Evolutionary conservation across 2,113 vertebrate species (phyloP), one percentile per base, ranked within the genome.

Genomic region (Rattus rattus): DNA sequence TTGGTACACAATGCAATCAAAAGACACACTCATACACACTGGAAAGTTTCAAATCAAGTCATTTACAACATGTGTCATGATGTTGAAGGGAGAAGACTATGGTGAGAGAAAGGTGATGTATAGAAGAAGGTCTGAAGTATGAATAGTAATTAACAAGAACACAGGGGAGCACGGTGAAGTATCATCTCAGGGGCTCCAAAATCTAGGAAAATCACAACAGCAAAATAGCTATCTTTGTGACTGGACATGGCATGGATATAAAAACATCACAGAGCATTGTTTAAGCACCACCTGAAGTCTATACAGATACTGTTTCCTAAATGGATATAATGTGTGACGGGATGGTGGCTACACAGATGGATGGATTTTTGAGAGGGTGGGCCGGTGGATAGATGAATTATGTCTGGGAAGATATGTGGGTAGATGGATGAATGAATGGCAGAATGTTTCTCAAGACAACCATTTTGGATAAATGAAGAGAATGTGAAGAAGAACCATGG

Each of bases 391-490:
- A 7, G 28, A 63, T 26, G 19, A 26, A n/a, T 63, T 75, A 17
- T 77, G 1, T 3, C 9, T 36, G 7, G 39, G 33, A 49, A 52
- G 7, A 24, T 52, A 26, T 56, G 39, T 77, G 28, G 61, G 12
- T 14, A 26, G 22, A 26, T 39, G 80, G 20, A 39, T 61, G 20
- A 20, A 12, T 39, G 54, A 6, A 39, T 39, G 39, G 24, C 65
- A 36, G 2, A 30, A 33, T 75, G 79, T 16, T 47, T 63, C 65
- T 36, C 70, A 63, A 49, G 17, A 90, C 10, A 84, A n/a, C 33
- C 30, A 59, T 19, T 88, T 14, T 79, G 30, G 54, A 95, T 90
- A n/a, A 76, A 63, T 84, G 30, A 92, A 96, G 49, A 94, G n/a
- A 3, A 20, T 76, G 0, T 52, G 54, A 85, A 94, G 36, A 92